phyloP scores from a whole-genome alignment of 92 coral and sea anemone genomes.

The Palythoa grandis region DNA sequence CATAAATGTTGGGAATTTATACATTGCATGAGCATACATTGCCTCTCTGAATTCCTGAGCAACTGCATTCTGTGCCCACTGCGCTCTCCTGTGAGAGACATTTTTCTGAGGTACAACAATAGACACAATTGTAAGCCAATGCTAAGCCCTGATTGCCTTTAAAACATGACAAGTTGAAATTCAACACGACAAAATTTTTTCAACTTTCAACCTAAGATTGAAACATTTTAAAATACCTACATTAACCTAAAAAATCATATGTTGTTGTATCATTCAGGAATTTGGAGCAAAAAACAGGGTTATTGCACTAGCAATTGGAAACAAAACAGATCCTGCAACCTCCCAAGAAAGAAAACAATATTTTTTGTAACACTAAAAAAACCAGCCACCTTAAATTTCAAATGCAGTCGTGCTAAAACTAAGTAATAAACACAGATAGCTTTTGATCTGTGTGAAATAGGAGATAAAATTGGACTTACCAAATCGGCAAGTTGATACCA shows the following conservation, averaged over 20 bases:
- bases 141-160: background rate
- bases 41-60: conserved; percentile 99
- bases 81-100: conserved; percentile 78
- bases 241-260: too few relatives aligned
- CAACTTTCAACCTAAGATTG: background rate
- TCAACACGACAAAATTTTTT: background rate
- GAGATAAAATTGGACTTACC: conserved; percentile 55
- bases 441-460: background rate
- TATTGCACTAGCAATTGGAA: too few relatives aligned
- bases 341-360: too few relatives aligned
- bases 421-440: too few relatives aligned
- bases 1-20: conserved; percentile 87
- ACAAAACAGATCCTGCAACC: too few relatives aligned
- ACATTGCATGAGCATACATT: conserved; percentile 95
- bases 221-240: background rate
- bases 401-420: too few relatives aligned
- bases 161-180: background rate
- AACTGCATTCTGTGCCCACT: conserved; percentile 92
- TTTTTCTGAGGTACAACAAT: conserved; percentile 72
- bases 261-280: too few relatives aligned
- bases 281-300: too few relatives aligned
- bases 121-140: background rate
- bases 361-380: too few relatives aligned
- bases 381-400: too few relatives aligned
- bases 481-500: conserved; percentile 84